Evolutionary conservation across 2,888 invertebrate species (phyloP).

Genomic region (Yponomeuta malinellus): DNA sequence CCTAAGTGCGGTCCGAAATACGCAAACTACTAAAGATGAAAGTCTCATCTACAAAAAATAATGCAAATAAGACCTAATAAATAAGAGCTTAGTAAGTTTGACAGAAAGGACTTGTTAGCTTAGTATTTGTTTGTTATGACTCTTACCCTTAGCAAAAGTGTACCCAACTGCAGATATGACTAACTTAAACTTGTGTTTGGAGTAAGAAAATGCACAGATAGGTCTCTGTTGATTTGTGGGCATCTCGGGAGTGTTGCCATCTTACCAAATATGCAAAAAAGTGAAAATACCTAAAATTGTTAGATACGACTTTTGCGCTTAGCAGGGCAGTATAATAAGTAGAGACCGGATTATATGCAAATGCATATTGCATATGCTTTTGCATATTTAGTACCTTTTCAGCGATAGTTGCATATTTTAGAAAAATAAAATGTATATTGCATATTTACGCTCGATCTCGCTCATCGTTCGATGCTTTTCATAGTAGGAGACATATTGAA

Average conservation of each 20-base stretch:
- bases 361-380: no score
- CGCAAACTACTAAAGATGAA: background rate
- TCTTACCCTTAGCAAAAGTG: slow-evolving; percentile 1
- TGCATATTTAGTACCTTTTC: no score
- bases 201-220: slow-evolving; percentile 5
- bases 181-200: slow-evolving; percentile 5
- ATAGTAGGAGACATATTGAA: no score
- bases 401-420: no score
- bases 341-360: no score
- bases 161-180: slow-evolving; percentile 8
- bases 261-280: slow-evolving; percentile 7
- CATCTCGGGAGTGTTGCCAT: slow-evolving; percentile 8
- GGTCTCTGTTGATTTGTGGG: slow-evolving; percentile 4
- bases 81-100: slow-evolving; percentile 8
- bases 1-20: slow-evolving; percentile 4
- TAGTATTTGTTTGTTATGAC: background rate
- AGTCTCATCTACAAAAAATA: slow-evolving; percentile 2
- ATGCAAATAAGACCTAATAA: slow-evolving; percentile 10
- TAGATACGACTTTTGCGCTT: slow-evolving; percentile 11
- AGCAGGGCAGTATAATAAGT: background rate
- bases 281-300: slow-evolving; percentile 11
- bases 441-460: no score
- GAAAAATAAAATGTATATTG: no score
- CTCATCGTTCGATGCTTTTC: no score
- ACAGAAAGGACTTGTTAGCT: background rate